Base-by-base conservation (phyloP, 2,888 invertebrate genomes). In the Sisyra nigra region DNA sequence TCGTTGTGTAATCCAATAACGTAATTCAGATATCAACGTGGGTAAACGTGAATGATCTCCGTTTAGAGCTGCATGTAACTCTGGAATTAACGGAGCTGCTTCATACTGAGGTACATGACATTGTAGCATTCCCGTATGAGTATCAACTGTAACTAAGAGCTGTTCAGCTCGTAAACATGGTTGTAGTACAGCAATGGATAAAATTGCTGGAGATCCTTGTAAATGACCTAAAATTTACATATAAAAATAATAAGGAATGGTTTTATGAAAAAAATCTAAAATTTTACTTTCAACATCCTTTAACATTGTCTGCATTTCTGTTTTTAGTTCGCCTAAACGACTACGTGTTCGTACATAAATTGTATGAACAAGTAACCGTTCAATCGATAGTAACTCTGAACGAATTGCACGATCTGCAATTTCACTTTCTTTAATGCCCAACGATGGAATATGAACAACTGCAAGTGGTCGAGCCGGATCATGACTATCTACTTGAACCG, bases 381-480 rank as follows among this genome's bases (percentile, higher is more conserved):
- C 96, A 78, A 96, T 86, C 4, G 93, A 92, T n/a, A 96, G 71
- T 54, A 87, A 79, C 62, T 92, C 91, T 17, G 88, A 87, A 51
- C 87, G 74, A 34, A 89, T 80, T 10, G 88, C 87, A 49, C 78
- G 66, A 54, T 81, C 80, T 1, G 80, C 77, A 42, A 80, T 75
- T 60, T 84, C 78, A 43, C 66, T 65, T 54, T 76, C 76, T 67
- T 70, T 70, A 65, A 72, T 72, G 58, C 80, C 76, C 56, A 80
- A 56, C 2, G 72, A 71, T 14, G 80, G 80, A 11, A 79, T 65
- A 57, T 80, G 80, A 15, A 77, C 65, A 2, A 80, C 77, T 2
- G 76, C 71, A 32, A 89, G 63, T 1, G 88, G 84, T 42, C 82
- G 72, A 0, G 80, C 80, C 10, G 80, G 76, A 60, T 87, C 84